These are phyloP conservation scores for Phocides pigmalion DNA, from an alignment of 1,140 invertebrate genomes.

Conservation along the genomic window DNA sequence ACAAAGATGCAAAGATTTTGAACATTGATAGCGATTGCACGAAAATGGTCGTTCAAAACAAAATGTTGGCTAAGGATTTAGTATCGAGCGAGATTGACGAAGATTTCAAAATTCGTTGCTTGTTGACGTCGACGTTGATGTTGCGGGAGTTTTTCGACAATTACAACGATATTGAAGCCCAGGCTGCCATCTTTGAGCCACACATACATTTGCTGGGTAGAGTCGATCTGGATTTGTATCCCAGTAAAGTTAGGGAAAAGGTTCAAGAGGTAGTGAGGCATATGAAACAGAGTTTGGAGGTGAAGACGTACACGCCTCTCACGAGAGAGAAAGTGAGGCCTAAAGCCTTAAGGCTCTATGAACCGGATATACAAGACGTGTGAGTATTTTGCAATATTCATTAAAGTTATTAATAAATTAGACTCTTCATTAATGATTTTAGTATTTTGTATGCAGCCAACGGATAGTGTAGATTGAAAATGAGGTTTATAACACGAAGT, in stretches of 20 bases:
- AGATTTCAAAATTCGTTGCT: constrained; percentile 85
- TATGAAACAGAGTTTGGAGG: constrained; percentile 79
- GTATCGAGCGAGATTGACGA: constrained; percentile 82
- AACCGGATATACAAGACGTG: constrained; percentile 92
- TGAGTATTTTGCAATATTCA: constrained; percentile 86
- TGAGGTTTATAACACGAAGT: no score
- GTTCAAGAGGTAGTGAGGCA: constrained; percentile 75
- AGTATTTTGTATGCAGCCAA: no score
- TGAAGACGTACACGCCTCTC: constrained; percentile 83
- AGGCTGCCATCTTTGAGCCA: constrained; percentile 73
- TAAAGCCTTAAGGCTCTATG: constrained; percentile 91
- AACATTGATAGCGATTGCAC: constrained; percentile 82
- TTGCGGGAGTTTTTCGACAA: constrained; percentile 84
- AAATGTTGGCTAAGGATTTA: constrained; percentile 80
- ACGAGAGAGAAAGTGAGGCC: constrained; percentile 87
- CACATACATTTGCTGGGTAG: constrained; percentile 69
- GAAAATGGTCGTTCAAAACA: constrained; percentile 59
- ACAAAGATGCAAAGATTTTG: constrained; percentile 82
- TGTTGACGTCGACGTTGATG: constrained; percentile 84
- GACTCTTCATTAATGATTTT: no score
- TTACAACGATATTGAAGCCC: constrained; percentile 83
- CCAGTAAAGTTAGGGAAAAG: constrained; percentile 82
- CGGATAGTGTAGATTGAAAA: no score
- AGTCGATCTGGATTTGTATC: constrained; percentile 86
- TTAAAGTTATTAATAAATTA: no score